These are phyloP conservation scores for Hylaeus anthracinus DNA, from an alignment of 1,140 invertebrate genomes.

Conservation along the genomic window DNA sequence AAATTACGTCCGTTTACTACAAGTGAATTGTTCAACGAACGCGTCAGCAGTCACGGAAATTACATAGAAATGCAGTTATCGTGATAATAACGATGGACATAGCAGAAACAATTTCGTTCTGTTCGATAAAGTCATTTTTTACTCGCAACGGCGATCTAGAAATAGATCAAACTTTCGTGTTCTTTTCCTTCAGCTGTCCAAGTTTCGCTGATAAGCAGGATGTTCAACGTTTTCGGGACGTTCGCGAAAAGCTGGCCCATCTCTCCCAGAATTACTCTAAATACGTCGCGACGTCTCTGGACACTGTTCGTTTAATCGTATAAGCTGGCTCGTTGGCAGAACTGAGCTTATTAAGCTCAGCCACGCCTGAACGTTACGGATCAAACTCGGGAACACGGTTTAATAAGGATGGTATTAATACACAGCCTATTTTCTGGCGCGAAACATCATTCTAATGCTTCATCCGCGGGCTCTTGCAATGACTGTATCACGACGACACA, in stretches of 20 bases:
- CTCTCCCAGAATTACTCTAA: neutral
- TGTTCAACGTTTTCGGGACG: no score
- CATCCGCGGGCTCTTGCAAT: neutral
- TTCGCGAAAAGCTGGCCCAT: no score
- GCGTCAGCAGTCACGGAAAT: no score
- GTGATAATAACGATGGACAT: no score
- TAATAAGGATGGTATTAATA: constrained; percentile 53
- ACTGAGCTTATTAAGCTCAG: constrained; percentile 46
- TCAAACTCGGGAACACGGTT: constrained; percentile 44
- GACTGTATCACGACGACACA: neutral
- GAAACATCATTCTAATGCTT: constrained; percentile 28
- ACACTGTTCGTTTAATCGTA: constrained; percentile 30
- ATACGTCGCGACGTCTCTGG: constrained; percentile 29
- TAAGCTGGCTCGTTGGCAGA: constrained; percentile 33
- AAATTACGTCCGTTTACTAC: constrained; percentile 22
- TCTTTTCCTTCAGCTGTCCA: no score
- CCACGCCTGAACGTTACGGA: constrained; percentile 51
- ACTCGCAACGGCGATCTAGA: no score
- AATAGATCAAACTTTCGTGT: no score
- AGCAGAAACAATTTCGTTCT: no score
- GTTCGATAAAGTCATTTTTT: no score
- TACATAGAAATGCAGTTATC: no score
- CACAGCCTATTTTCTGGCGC: constrained; percentile 36
- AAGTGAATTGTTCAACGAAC: neutral
- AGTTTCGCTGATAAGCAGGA: no score